Base-by-base conservation (phyloP, 1,140 invertebrate genomes). In the Drosophila simulans region DNA sequence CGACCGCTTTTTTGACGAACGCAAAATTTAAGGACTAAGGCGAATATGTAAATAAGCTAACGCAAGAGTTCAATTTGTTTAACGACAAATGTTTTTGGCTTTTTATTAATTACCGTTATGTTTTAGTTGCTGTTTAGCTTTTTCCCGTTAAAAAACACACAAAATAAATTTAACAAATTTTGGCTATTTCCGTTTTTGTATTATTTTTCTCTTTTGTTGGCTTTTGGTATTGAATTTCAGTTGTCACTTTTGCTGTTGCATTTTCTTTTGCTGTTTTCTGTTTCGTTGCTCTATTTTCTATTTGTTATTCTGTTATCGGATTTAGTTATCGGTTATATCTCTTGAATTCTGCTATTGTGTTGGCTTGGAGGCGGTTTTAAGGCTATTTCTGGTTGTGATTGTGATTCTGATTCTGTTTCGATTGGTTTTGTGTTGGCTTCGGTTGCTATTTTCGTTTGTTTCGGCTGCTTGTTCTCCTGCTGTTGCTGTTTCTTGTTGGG, bases 121-220 rank as follows among this genome's bases (percentile, higher is more conserved):
- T 56, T 46, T 58, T 25, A 45, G 52, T 68, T 20, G 15, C 15
- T 10, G 54, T 75, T 55, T 57, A 45, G 22, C 37, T 65, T 62
- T 77, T 66, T 57, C 48, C 22, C 17, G 39, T 63, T 75, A 55
- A 71, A 71, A 64, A 68, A 81, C 66, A 76, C 70, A 83, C 65
- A 76, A 83, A 88, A 89, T 70, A 83, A 88, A 81, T 88, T 88
- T 88, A 88, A 88, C 83, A 88, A 88, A 88, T 88, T 79, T 88
- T 88, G 83, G 84, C 83, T 88, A 88, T 88, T 88, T 86, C 64
- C 37, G 60, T 78, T 86, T 79, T 59, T 39, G 64, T 66, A 48
- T 64, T 53, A 53, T 68, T 77, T 60, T 63, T 58, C 62, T 42
- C 68, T 83, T 72, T 75, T 31, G 15, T 78, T 83, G 78, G 69